Percentiles rank a stretch among this genome's conserved stretches.
Evolutionary conservation across 2,797 vertebrate species (phyloP).

Genomic region (Chanos chanos): DNA sequence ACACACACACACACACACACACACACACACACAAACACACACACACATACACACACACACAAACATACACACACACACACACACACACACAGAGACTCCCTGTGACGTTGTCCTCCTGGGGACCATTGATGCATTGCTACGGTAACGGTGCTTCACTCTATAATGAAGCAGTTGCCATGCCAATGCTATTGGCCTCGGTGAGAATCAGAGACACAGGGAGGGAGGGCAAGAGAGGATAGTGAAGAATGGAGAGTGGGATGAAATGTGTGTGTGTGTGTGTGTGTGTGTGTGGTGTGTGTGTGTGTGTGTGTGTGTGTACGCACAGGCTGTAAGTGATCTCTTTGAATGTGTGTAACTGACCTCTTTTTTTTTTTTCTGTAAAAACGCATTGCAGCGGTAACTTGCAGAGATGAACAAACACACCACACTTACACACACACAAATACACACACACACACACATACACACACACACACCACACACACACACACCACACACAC

Average conservation of each 20-base stretch:
- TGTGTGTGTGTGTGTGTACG: neutral
- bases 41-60: slow-evolving; percentile 1
- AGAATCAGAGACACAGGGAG: slow-evolving; percentile 50
- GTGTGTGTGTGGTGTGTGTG: neutral
- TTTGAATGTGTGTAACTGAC: neutral
- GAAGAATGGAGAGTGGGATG: neutral
- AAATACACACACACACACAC: no score
- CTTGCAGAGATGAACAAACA: no score
- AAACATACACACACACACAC: slow-evolving; percentile 25
- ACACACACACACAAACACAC: slow-evolving; percentile 26
- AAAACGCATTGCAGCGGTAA: neutral
- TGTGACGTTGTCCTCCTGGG: slow-evolving; percentile 62
- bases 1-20: slow-evolving; percentile 28
- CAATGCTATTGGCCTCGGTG: slow-evolving; percentile 62
- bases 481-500: no score
- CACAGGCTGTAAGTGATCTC: no score
- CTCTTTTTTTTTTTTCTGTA: neutral
- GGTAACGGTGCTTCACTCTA: slow-evolving; percentile 66
- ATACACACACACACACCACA: no score
- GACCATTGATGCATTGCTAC: slow-evolving; percentile 65
- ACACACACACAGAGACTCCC: slow-evolving; percentile 29
- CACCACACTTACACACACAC: no score
- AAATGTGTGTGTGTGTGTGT: neutral
- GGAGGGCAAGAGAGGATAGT: neutral
- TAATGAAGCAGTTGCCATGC: slow-evolving; percentile 76